Base-by-base conservation (phyloP, 2,888 invertebrate species). In the Mesoligia furuncula region DNA sequence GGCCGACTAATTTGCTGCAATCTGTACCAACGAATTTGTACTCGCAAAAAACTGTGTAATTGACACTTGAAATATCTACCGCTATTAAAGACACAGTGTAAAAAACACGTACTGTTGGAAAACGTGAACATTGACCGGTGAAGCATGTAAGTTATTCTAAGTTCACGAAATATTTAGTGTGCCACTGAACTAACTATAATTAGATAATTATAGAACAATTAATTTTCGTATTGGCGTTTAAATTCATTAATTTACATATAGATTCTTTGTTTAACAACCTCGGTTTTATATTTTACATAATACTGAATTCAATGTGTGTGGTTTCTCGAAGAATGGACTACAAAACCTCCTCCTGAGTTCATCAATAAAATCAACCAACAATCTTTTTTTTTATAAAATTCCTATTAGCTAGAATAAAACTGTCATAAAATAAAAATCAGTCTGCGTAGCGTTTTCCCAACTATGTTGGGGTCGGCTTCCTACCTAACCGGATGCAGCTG, bases 91-190 rank as follows among this genome's bases (percentile, higher is more conserved):
- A 70, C 78, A 74, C 81, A 54, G 75, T 73, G 75, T 67, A 20
- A 61, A 74, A 79, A 62, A 70, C 31, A 13, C 1, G n/a, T 24
- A 8, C 27, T 71, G 68, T 39, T 83, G 74, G 69, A 86, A 88
- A 83, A 83, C 83, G 17, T 36, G 9, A 64, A 20, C 27, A 57
- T 13, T 70, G 72, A n/a, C 36, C 73, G 65, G 11, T 57, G 80
- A 80, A 59, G 87, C 86, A 57, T 86, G 76, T 80, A 88, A 86
- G 80, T 86, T 84, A 86, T 86, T 80, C 84, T 5, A 70, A 77
- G 80, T 86, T 79, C 78, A 81, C 65, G 85, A 85, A 89, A 87
- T 85, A 80, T 88, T 88, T 71, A 48, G 80, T 80, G 65, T 75
- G 81, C 85, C 3, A 66, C 65, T 83, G 77, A 75, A 69, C 74